Percentiles rank a stretch among this genome's conserved stretches.
Conservation (phyloP, 2,888 invertebrate species). For the Diloba caeruleocephala region DNA sequence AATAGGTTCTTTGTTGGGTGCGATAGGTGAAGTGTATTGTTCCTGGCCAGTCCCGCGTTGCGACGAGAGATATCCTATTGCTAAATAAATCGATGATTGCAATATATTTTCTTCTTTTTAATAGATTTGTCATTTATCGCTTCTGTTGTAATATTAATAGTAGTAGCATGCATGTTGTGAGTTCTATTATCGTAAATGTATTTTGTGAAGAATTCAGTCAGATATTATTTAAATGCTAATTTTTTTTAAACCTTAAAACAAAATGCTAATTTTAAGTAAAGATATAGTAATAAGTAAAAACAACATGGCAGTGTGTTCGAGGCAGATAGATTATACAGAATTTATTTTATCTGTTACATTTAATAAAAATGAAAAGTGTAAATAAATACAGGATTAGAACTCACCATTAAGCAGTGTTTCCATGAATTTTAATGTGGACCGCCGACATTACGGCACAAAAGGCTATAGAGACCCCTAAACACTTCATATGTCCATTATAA, state of each 20-base stretch:
- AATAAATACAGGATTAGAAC: constrained; percentile 72
- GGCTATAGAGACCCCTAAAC: constrained; percentile 55
- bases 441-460: constrained; percentile 60
- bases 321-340: no score
- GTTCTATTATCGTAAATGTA: no score
- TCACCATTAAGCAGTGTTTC: constrained; percentile 68
- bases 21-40: constrained; percentile 72
- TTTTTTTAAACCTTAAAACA: no score
- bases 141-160: constrained; percentile 36
- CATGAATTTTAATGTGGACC: constrained; percentile 72
- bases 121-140: constrained; percentile 45
- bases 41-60: constrained; percentile 55
- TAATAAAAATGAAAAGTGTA: constrained; percentile 55
- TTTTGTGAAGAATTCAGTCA: no score
- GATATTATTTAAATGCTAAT: no score
- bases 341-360: constrained; percentile 43
- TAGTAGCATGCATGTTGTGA: constrained; percentile 10
- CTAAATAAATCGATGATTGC: constrained; percentile 51
- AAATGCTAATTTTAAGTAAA: no score
- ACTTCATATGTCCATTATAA: constrained; percentile 35
- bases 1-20: constrained; percentile 79
- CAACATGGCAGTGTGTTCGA: constrained; percentile 4
- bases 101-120: constrained; percentile 49
- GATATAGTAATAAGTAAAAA: neutral
- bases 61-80: constrained; percentile 58